Percentiles rank a stretch among this genome's conserved stretches.
Conservation (phyloP, 2,797 vertebrate species). For the Scolopax bukidnonensis region DNA sequence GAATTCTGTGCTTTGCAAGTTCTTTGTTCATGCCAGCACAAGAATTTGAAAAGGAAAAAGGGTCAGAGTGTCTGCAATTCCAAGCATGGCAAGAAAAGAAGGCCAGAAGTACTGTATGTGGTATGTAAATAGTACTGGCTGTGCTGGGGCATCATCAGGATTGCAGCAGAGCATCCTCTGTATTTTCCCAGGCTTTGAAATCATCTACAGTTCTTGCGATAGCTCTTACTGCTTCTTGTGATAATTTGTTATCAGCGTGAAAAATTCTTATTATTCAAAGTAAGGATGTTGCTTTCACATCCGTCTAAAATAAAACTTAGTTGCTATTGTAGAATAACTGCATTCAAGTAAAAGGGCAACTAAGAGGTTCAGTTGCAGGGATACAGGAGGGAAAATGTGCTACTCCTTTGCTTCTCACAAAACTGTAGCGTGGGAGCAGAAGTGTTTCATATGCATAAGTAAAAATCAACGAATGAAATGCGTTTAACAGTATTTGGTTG, state of each 20-base stretch:
- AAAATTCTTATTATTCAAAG: background rate
- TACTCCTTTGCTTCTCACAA: background rate
- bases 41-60: background rate
- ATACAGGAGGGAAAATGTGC: background rate
- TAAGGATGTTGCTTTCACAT: background rate
- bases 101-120: background rate
- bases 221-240: background rate
- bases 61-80: background rate
- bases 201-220: background rate
- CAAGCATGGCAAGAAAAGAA: background rate
- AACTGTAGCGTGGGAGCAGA: background rate
- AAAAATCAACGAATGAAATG: background rate
- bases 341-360: background rate
- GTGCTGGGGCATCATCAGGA: background rate
- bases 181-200: background rate
- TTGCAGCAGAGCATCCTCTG: background rate
- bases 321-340: background rate
- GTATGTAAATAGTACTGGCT: background rate
- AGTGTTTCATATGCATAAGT: background rate
- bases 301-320: background rate
- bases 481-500: constrained; percentile 10
- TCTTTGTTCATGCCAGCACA: background rate
- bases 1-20: background rate
- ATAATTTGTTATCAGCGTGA: background rate
- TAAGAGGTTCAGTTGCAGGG: background rate